Base-by-base conservation (phyloP, 2,888 invertebrate genomes). In the Smittia aterrima region DNA sequence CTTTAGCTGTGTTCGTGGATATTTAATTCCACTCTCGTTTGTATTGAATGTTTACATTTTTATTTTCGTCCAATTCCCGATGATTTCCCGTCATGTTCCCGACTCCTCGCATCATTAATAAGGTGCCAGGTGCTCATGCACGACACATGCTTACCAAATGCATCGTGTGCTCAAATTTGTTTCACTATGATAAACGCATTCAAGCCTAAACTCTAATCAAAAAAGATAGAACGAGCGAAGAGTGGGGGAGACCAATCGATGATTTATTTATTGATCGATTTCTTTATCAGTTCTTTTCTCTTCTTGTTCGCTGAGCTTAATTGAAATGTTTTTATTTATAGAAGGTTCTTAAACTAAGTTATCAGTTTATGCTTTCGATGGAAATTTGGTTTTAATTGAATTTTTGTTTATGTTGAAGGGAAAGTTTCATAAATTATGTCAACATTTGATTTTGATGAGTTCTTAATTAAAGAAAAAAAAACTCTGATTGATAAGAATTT, bases 1-100 rank as follows among this genome's bases (percentile, higher is more conserved):
- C 4, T 11, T 47, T 47, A n/a, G 47, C 13, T 16, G 47, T 38
- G 38, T 38, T 38, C 38, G 11, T n/a, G 47, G 13, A 47, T 13
- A n/a, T 13, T n/a, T 47, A 11, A n/a, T n/a, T 13, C 47, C 4
- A 4, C 47, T 3, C 11, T 2, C 47, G 16, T 16, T 2, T 47
- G 47, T 47, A 47, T 47, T 47, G 16, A 3, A 6, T 47, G 47
- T 47, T 47, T 47, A 47, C 47, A 47, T 47, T 47, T 47, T 13
- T 16, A 47, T 47, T 47, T n/a, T 13, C n/a, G n/a, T 47, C n/a
- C 47, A 47, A 47, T 47, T 47, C 47, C 47, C n/a, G 47, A 47
- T 47, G 13, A 3, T 4, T 47, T 47, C 11, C 16, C n/a, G 16
- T 16, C n/a, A 47, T 47, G 47, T n/a, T 47, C 9, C 9, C 4